Percentiles rank a stretch among this genome's conserved stretches.
Evolutionary conservation across 1,140 invertebrate species (phyloP).

Genomic region (Ladona fulva): DNA sequence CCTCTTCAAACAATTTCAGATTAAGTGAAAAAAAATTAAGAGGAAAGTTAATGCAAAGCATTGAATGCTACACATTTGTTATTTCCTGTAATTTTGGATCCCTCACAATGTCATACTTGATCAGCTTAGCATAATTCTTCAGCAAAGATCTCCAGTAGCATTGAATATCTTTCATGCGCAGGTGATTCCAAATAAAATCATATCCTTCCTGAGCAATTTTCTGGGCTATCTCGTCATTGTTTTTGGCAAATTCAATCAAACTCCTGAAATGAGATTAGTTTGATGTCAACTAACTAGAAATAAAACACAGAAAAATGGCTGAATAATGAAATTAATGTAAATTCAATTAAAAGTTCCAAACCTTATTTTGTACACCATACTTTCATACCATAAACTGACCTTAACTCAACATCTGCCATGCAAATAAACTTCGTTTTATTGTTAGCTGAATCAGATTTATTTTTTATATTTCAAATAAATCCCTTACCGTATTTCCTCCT

Average conservation of each 20-base stretch:
- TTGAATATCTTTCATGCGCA: slow-evolving; percentile 70
- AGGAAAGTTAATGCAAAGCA: too few species aligned
- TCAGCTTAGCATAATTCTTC: slow-evolving; percentile 62
- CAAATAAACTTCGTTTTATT: not conserved
- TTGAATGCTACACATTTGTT: too few species aligned
- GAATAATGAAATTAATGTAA: not conserved
- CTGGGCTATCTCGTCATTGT: slow-evolving; percentile 63
- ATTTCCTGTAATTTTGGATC: too few species aligned
- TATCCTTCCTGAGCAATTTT: slow-evolving; percentile 75
- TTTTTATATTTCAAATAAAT: not conserved
- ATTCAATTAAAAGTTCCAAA: too few species aligned
- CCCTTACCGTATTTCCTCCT: slow-evolving; percentile 51
- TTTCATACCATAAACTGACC: too few species aligned
- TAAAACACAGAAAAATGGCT: slow-evolving; percentile 20
- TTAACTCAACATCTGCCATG: too few species aligned
- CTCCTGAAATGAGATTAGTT: slow-evolving; percentile 34
- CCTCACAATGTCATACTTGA: slow-evolving; percentile 49
- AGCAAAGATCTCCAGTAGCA: slow-evolving; percentile 85
- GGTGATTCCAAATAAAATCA: slow-evolving; percentile 73
- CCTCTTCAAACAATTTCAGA: too few species aligned
- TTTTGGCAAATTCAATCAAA: slow-evolving; percentile 65
- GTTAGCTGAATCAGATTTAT: not conserved
- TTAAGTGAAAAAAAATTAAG: too few species aligned
- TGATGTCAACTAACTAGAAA: slow-evolving; percentile 18
- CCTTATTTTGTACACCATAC: too few species aligned